These are phyloP conservation scores for Lasioglossum calceatum DNA, from an alignment of 2,888 invertebrate species.

Conservation along the genomic window DNA sequence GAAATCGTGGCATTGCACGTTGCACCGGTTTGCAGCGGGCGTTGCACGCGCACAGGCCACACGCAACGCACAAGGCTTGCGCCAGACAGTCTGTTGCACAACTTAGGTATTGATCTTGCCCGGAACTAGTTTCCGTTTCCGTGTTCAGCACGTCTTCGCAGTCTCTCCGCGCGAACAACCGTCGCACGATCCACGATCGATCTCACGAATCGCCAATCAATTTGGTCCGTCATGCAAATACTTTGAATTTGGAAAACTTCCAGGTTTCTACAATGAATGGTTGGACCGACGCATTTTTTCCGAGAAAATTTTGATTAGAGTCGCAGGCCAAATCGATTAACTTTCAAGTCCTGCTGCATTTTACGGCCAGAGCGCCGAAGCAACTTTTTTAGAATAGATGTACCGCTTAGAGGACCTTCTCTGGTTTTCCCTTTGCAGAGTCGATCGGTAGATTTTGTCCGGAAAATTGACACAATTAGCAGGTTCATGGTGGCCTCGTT, in stretches of 20 bases:
- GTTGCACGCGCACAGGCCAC: constrained; percentile 60
- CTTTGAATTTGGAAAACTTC: not conserved
- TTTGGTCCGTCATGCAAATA: not conserved
- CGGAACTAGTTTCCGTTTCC: constrained; percentile 83
- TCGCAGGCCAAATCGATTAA: not conserved
- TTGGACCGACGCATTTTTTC: too few species aligned
- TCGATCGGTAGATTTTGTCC: not conserved
- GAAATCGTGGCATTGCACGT: constrained; percentile 69
- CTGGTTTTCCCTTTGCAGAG: too few species aligned
- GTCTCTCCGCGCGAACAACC: not conserved
- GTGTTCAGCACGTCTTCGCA: constrained; percentile 68
- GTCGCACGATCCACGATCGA: not conserved
- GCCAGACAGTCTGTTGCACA: constrained; percentile 78
- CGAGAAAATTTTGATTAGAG: too few species aligned
- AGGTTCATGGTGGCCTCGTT: not conserved
- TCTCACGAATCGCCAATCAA: not conserved
- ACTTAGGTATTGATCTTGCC: constrained; percentile 83
- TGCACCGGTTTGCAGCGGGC: constrained; percentile 58
- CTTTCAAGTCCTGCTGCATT: not conserved
- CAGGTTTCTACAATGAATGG: too few species aligned
- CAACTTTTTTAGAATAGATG: too few species aligned
- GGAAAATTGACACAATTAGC: not conserved
- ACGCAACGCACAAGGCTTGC: constrained; percentile 72
- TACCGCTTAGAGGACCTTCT: too few species aligned
- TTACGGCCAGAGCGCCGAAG: too few species aligned